These are phyloP conservation scores for Pelodiscus sinensis DNA, from an alignment of 2,113 vertebrate genomes.

Conservation along the genomic window DNA sequence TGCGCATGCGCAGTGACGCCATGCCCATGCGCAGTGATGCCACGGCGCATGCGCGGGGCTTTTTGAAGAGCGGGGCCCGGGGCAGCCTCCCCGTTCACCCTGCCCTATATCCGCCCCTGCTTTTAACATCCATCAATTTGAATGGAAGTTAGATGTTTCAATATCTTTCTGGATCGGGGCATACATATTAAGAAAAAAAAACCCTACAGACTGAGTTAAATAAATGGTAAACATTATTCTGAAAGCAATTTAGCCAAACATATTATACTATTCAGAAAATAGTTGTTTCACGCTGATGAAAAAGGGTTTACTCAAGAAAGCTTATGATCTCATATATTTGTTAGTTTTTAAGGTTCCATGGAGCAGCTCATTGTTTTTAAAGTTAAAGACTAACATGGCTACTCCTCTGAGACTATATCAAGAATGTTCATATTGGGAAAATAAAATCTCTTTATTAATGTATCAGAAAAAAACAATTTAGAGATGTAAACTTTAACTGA, in stretches of 20 bases:
- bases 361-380: too few species aligned
- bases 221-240: background rate
- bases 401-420: background rate
- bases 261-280: background rate
- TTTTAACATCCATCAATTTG: background rate
- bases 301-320: too few species aligned
- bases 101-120: too few species aligned
- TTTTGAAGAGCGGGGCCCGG: too few species aligned
- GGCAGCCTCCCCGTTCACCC: too few species aligned
- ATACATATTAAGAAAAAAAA: background rate
- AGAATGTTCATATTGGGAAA: fast-evolving
- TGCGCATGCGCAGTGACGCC: too few species aligned
- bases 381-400: too few species aligned
- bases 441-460: background rate
- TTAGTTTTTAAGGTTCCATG: too few species aligned
- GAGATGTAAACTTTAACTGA: background rate
- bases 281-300: background rate
- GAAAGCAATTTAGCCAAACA: background rate
- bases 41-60: too few species aligned
- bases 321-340: too few species aligned
- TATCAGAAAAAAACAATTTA: background rate
- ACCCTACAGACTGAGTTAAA: background rate
- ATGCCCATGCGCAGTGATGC: too few species aligned
- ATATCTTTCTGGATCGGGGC: background rate
- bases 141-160: background rate